Base-by-base conservation (phyloP, 92 coral and sea anemone genomes). In the Phenganax stokvisi region DNA sequence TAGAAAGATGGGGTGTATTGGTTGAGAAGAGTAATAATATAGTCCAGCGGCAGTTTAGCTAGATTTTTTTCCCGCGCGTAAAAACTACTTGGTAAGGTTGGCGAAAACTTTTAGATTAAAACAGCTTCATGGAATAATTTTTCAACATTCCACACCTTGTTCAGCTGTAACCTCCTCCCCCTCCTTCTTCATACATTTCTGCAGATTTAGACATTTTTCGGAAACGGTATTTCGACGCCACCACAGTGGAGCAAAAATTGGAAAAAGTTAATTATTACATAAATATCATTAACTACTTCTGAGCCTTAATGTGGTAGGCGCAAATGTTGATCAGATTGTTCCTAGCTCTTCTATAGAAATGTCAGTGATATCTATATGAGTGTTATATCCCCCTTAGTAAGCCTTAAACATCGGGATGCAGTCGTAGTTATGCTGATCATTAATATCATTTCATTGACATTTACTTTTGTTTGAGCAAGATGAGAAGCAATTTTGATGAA, bases 271-370 rank as follows among this genome's bases (percentile, higher is more conserved):
- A 20, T 20, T 9, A 28, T n/a, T 11, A 9, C 25, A n/a, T 85
- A 13, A 53, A 12, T 27, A 12, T 63, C 59, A 51, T 65, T n/a
- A 78, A 89, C 82, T 79, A 94, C 98, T 84, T 90, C 91, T 55
- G 98, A 92, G 44, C 98, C 98, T 75, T 89, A 90, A 67, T 92
- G 98, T 68, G 92, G 98, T 67, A 92, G 89, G 67, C 82, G 88
- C 85, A 92, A 90, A 56, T 80, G 89, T 37, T 37, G 5, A 37
- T 37, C 3, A 37, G 2, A 37, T 37, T 5, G 47, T 5, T 37
- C 47, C 47, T 92, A 84, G n/a, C 89, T 90, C 98, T 94, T 83
- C 10, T 62, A 72, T 3, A 44, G 52, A 51, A 76, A 78, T 72
- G 10, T 84, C 31, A 77, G 9, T 70, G 57, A 53, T 71, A 71